Conservation (phyloP, 1,140 invertebrate species). For the Trichogramma pretiosum region DNA sequence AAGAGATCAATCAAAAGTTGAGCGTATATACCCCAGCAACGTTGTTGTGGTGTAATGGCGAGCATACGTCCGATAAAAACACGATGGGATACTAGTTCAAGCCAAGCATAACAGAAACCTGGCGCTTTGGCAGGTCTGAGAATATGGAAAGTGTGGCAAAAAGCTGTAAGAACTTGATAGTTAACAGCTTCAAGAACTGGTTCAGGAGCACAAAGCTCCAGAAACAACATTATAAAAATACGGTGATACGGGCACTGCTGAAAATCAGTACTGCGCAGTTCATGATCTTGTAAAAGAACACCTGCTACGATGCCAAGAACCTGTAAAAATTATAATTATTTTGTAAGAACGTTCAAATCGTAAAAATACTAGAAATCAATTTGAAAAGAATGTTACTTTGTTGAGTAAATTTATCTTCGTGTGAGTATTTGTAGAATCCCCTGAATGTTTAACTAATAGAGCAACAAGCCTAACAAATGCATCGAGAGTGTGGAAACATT, state of each 20-base stretch:
- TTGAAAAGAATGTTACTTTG: slow-evolving; percentile 51
- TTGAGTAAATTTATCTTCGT: slow-evolving; percentile 96
- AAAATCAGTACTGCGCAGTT: slow-evolving; percentile 78
- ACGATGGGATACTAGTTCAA: slow-evolving; percentile 93
- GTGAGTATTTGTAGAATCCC: slow-evolving; percentile 76
- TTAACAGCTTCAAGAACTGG: slow-evolving; percentile 86
- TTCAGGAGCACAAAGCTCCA: slow-evolving; percentile 91
- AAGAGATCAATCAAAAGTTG: slow-evolving; percentile 92
- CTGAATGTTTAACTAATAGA: slow-evolving; percentile 90
- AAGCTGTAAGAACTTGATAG: slow-evolving; percentile 80
- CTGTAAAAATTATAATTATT: too few relatives aligned
- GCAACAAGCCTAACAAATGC: slow-evolving; percentile 91
- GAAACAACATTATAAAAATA: slow-evolving; percentile 94
- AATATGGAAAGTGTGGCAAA: slow-evolving; percentile 86
- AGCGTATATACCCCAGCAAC: slow-evolving; percentile 81
- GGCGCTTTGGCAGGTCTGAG: slow-evolving; percentile 90
- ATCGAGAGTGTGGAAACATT: slow-evolving; percentile 93
- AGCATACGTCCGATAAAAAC: slow-evolving; percentile 92
- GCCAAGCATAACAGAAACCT: slow-evolving; percentile 96
- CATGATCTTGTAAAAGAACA: slow-evolving; percentile 90
- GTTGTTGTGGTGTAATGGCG: slow-evolving; percentile 75
- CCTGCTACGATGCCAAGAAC: slow-evolving; percentile 89
- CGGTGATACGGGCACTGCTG: slow-evolving; percentile 96
- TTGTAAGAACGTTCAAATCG: too few relatives aligned
- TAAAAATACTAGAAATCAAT: neutral